Base-by-base conservation (phyloP, 2,113 vertebrate species). In the Podarcis muralis region DNA sequence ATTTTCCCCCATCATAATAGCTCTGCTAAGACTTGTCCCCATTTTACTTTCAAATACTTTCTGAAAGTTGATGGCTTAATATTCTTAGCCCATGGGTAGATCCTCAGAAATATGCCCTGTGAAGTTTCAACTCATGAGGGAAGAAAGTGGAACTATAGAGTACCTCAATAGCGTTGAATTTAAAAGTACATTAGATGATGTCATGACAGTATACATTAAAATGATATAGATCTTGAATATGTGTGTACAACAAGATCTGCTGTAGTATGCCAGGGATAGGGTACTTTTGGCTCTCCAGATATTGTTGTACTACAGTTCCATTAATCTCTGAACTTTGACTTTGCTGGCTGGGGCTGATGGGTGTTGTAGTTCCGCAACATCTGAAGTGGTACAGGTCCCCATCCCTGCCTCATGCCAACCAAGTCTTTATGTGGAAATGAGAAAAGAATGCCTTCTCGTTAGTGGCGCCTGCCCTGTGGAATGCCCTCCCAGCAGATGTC, bases 31-130 rank as follows among this genome's bases (percentile, higher is more conserved):
- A 65, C 27, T 27, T 90, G 25, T 81, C 53, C 32, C 74, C 12
- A 11, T 84, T 92, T 90, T 15, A 80, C 68, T 91, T 90, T 82
- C 57, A 91, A 66, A 8, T 7, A 7, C 69, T 68, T 71, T 6
- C 27, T 62, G 25, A 86, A 81, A 88, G 83, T 15, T 86, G 59
- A 4, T 12, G 83, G 30, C 68, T 87, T 32, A 62, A 9, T 87
- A 1, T 0, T 27, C 32, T 1, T 78, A 88, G 15, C 68, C 62
- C 40, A 35, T 79, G 30, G 66, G 35, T 25, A 79, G 8, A 87
- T 32, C 27, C 30, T 57, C 32, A 69, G 40, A 85, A 89, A 37
- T 32, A 3, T 74, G 2, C 37, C 3, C 30, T 76, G 2, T 62
- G 65, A 66, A 72, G 74, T n/a, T 8, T 0, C 5, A 81, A 48